Conservation (phyloP, 2,888 invertebrate genomes). For the Lordiphosa fenestrarum region DNA sequence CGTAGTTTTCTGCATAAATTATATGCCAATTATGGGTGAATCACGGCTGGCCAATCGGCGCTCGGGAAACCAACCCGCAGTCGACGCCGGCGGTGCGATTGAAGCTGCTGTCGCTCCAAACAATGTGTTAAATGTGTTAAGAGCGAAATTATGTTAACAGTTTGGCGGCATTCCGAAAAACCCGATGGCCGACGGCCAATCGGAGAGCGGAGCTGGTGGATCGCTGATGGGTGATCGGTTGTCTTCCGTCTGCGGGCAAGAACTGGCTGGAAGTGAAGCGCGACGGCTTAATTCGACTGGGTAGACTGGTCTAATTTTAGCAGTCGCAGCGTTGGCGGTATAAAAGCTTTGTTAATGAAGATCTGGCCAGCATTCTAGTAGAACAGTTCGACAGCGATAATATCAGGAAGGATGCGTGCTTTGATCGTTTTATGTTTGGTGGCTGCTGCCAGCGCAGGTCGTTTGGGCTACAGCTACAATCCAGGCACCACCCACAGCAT, state of each 20-base stretch:
- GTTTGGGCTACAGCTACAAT: conserved; percentile 55
- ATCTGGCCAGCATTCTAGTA: conserved; percentile 52
- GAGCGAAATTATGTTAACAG: conserved; percentile 73
- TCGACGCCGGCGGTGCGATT: conserved; percentile 51
- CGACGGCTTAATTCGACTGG: conserved; percentile 54
- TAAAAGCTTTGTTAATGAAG: conserved; percentile 64
- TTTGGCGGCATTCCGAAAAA: conserved; percentile 67
- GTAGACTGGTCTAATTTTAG: conserved; percentile 56
- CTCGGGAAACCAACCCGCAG: conserved; percentile 46
- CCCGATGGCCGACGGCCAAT: conserved; percentile 39
- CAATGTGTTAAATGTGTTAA: conserved; percentile 74
- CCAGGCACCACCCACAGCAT: conserved; percentile 33
- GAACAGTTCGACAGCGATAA: conserved; percentile 41
- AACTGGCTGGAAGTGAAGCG: conserved; percentile 34
- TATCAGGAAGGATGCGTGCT: conserved; percentile 50
- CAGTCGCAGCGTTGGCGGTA: conserved; percentile 62
- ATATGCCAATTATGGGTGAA: conserved; percentile 72
- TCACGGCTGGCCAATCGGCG: conserved; percentile 52
- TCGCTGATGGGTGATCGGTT: conserved; percentile 23
- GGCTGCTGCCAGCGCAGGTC: conserved; percentile 52
- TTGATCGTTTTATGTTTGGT: conserved; percentile 56
- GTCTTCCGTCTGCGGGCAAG: conserved; percentile 34
- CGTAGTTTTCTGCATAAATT: conserved; percentile 61
- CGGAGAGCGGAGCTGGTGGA: conserved; percentile 21
- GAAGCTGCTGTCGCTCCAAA: conserved; percentile 54